phyloP scores from a whole-genome alignment of 2,113 vertebrate genomes.

The Paracanthobrama guichenoti region DNA sequence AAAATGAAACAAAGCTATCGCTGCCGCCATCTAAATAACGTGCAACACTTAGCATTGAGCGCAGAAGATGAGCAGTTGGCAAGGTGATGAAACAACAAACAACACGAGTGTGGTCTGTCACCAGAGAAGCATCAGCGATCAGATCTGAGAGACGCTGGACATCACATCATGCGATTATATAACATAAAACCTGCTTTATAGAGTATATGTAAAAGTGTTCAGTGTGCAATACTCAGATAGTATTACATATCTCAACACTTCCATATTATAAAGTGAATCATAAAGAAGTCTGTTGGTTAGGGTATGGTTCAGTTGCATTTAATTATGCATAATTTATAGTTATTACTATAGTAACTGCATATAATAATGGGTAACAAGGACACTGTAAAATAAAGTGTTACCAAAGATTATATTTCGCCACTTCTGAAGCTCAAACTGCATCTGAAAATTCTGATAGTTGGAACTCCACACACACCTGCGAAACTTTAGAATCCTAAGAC shows the following conservation, averaged over 20 bases:
- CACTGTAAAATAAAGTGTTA: too few relatives aligned
- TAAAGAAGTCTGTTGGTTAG: too few relatives aligned
- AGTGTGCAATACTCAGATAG: too few relatives aligned
- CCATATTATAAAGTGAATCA: too few relatives aligned
- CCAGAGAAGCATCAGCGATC: neutral
- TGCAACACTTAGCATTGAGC: constrained; percentile 38
- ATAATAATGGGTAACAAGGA: too few relatives aligned
- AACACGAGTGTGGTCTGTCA: neutral
- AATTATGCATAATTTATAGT: too few relatives aligned
- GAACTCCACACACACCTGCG: neutral
- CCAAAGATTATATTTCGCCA: neutral
- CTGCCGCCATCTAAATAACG: constrained; percentile 27
- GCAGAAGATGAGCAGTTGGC: constrained; percentile 29
- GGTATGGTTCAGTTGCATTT: too few relatives aligned
- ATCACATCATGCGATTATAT: neutral
- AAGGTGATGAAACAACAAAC: constrained; percentile 35
- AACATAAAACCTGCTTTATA: neutral
- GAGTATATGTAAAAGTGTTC: too few relatives aligned
- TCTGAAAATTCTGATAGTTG: neutral
- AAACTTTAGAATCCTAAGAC: neutral
- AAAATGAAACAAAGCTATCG: neutral
- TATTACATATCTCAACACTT: too few relatives aligned
- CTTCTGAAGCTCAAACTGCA: neutral
- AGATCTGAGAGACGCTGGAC: neutral
- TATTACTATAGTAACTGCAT: too few relatives aligned